Percentiles rank a stretch among this genome's conserved stretches.
These are phyloP conservation scores for Gopherus flavomarginatus DNA, from an alignment of 2,113 vertebrate genomes.

Conservation along the genomic window DNA sequence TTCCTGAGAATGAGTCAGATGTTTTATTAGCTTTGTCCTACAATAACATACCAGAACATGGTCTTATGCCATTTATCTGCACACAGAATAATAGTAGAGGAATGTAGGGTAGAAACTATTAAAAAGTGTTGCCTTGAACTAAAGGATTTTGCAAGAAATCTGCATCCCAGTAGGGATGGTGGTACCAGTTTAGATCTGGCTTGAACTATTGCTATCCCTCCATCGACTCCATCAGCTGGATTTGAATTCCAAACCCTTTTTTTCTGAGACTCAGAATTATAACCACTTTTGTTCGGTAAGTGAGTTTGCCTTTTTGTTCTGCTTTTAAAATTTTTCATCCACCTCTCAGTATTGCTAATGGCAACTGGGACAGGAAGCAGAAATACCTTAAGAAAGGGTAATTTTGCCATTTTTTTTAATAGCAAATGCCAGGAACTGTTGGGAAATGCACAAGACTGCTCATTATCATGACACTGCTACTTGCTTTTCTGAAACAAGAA, in stretches of 20 bases:
- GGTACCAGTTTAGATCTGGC: slow-evolving; percentile 47
- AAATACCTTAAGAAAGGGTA: not conserved
- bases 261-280: not conserved
- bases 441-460: not conserved
- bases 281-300: slow-evolving; percentile 11
- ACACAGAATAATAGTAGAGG: not conserved
- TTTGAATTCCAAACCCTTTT: not conserved
- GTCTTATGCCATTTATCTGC: slow-evolving; percentile 37
- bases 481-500: not conserved
- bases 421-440: not conserved
- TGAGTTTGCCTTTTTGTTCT: not conserved
- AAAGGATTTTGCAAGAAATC: slow-evolving; percentile 11
- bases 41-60: slow-evolving; percentile 44
- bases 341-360: rapidly evolving
- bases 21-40: slow-evolving; percentile 69
- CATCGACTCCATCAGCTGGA: not conserved
- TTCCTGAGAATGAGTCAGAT: slow-evolving; percentile 32
- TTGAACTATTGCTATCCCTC: not conserved
- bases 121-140: slow-evolving; percentile 45
- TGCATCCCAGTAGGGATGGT: slow-evolving; percentile 54
- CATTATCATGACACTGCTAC: not conserved
- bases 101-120: not conserved
- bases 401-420: not conserved
- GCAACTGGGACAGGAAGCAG: not conserved
- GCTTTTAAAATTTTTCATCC: not conserved